Evolutionary conservation across 2,113 vertebrate genomes (phyloP).

Genomic region (Charina bottae): DNA sequence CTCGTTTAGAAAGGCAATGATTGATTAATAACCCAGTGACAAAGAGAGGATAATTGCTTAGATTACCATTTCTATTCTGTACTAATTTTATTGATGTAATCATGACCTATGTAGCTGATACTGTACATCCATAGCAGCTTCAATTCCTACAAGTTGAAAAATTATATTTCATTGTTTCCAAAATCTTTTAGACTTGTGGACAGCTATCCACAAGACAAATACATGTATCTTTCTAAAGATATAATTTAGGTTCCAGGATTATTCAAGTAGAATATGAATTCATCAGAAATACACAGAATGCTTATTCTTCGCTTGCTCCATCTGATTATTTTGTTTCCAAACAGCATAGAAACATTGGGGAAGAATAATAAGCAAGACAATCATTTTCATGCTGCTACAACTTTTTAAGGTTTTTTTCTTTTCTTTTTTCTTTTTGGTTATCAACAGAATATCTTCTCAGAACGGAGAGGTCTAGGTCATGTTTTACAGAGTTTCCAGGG

Average conservation of each 20-base stretch:
- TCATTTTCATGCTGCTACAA: background rate
- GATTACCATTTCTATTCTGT: background rate
- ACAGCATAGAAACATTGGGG: constrained; percentile 47
- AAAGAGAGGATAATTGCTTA: background rate
- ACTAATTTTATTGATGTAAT: background rate
- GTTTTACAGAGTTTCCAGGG: constrained; percentile 55
- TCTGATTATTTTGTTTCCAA: constrained; percentile 33
- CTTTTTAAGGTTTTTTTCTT: background rate
- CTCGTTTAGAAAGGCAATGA: background rate
- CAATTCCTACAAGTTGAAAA: background rate
- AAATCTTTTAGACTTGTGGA: background rate
- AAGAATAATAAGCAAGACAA: constrained; percentile 27
- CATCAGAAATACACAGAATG: constrained; percentile 72
- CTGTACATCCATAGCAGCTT: background rate
- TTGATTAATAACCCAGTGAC: background rate
- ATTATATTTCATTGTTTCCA: background rate
- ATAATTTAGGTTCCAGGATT: constrained; percentile 72
- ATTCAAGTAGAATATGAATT: constrained; percentile 72
- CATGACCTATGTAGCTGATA: background rate
- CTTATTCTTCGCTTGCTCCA: background rate
- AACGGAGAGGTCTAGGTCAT: constrained; percentile 52
- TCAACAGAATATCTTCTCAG: constrained; percentile 16
- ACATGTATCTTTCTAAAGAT: constrained; percentile 43
- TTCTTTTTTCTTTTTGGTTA: background rate
- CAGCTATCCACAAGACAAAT: background rate